Base-by-base conservation (phyloP, 1,140 invertebrate genomes). In the Apis cerana region DNA sequence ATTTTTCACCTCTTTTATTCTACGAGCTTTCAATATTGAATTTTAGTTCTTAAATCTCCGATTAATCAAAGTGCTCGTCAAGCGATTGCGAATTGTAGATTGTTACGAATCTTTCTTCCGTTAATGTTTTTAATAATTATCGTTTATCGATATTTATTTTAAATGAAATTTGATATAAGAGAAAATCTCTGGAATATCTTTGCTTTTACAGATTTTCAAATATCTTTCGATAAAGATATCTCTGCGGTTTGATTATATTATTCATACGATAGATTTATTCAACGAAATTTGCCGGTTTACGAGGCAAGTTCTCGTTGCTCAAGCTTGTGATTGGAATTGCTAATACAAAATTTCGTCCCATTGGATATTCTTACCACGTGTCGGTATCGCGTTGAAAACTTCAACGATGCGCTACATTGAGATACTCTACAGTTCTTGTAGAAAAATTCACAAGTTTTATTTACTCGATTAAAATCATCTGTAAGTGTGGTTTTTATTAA, bases 211-310 rank as follows among this genome's bases (percentile, higher is more conserved):
- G 33, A 43, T 43, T 43, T 43, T 43, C 33, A 0, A 43, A 7
- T 43, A 43, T 43, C 33, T 7, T 43, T 43, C 33, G 33, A 43
- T 43, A 52, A 43, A 21, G 23, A 43, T 19, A 43, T 54, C 7
- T 72, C 17, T 27, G 70, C 8, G 48, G 52, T 58, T 27, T 58
- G n/a, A 15, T 82, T 69, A 43, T 82, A 43, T 82, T 82, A 82
- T 82, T 82, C 80, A 61, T 69, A 43, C 56, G 48, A 61, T 43
- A 17, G 27, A 68, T 17, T 64, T 68, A 64, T 81, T 61, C 80
- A 68, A 56, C 64, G 62, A 82, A 82, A 82, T 76, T 82, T 75
- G 72, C 19, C 74, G 43, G 64, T 76, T 82, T 76, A 76, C 80
- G 23, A 56, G 12, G 19, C 80, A 27, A 68, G 72, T 59, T 68